Percentiles rank a stretch among this genome's conserved stretches.
Conservation (phyloP, 1,140 invertebrate genomes). For the Varroa destructor region DNA sequence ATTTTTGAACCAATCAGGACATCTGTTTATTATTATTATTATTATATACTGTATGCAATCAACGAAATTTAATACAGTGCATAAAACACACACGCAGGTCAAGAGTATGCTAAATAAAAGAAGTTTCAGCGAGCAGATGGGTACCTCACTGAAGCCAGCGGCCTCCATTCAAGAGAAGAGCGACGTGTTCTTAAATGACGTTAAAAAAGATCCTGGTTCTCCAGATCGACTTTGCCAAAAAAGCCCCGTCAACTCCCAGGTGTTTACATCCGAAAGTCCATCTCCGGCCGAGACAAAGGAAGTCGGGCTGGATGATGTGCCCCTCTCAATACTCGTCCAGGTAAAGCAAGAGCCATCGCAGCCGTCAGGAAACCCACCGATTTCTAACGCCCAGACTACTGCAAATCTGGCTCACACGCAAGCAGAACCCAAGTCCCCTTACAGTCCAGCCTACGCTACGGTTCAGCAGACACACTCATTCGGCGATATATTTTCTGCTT, state of each 20-base stretch:
- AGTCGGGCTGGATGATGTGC: constrained; percentile 14
- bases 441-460: constrained; percentile 14
- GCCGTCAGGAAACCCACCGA: background rate
- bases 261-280: background rate
- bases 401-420: background rate
- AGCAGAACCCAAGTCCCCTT: constrained; percentile 20
- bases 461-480: constrained; percentile 16
- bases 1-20: no score
- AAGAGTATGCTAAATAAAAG: background rate
- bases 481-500: constrained; percentile 11
- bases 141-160: constrained; percentile 1
- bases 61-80: no score
- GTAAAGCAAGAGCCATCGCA: constrained; percentile 13
- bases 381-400: background rate
- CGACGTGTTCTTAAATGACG: constrained; percentile 7
- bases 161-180: background rate
- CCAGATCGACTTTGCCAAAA: background rate
- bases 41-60: no score
- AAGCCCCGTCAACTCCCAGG: background rate
- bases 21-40: no score
- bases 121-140: constrained; percentile 1
- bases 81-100: no score
- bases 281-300: constrained; percentile 14
- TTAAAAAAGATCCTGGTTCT: constrained; percentile 18
- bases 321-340: constrained; percentile 8